These are phyloP conservation scores for Carduelis carduelis DNA, from an alignment of 2,797 vertebrate species.

Conservation along the genomic window DNA sequence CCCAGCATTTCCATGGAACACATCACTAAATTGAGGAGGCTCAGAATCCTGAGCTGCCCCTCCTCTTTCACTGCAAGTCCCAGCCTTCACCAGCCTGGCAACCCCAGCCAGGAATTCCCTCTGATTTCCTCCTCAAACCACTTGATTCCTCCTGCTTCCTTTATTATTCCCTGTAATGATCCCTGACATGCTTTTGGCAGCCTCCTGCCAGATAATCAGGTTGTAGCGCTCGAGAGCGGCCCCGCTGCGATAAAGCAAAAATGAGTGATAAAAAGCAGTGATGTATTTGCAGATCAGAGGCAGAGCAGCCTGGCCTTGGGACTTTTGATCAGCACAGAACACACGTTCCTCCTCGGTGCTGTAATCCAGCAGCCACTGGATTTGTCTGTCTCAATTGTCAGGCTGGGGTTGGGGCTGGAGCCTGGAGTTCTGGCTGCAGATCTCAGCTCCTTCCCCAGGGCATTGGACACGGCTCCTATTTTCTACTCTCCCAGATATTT, in stretches of 20 bases:
- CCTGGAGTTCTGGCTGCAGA: background rate
- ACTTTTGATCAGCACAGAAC: background rate
- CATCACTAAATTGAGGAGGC: background rate
- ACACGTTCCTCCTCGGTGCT: background rate
- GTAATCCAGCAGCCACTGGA: background rate
- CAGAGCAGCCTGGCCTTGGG: background rate
- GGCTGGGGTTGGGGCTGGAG: background rate
- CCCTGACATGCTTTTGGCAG: constrained; percentile 49
- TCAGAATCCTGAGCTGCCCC: background rate
- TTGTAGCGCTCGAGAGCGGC: constrained; percentile 35
- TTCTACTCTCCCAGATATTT: background rate
- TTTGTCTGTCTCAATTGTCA: background rate
- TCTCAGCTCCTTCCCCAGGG: background rate
- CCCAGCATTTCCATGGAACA: background rate
- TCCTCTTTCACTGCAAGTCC: background rate
- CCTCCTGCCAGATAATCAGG: background rate
- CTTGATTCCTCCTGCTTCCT: constrained; percentile 36
- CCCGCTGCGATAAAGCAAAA: background rate
- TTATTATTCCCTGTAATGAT: background rate
- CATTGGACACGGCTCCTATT: background rate
- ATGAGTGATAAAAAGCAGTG: constrained; percentile 41
- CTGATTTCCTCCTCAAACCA: constrained; percentile 30
- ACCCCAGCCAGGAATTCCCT: constrained; percentile 27
- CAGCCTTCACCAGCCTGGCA: background rate
- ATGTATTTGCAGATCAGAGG: constrained; percentile 41